Evolutionary conservation across 2,888 invertebrate species (phyloP).

Genomic region (Adineta ricciae): DNA sequence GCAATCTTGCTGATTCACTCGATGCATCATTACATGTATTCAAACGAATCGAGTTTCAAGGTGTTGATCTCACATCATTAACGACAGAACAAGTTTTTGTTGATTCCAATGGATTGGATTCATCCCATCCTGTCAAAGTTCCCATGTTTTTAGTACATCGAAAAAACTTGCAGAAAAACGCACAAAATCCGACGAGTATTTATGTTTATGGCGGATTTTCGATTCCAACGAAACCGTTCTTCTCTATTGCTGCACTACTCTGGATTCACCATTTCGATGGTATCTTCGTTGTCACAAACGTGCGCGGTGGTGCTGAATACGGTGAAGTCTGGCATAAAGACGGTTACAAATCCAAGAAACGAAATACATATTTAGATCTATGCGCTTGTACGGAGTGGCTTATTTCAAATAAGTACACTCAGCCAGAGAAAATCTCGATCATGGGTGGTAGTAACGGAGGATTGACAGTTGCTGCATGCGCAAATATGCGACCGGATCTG

Average conservation of each 20-base stretch:
- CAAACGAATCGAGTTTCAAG: slow-evolving; percentile 72
- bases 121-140: slow-evolving; percentile 59
- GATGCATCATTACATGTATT: slow-evolving; percentile 55
- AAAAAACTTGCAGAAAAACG: slow-evolving; percentile 60
- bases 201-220: slow-evolving; percentile 98
- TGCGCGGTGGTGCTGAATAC: slow-evolving; percentile 67
- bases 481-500: slow-evolving; percentile 85
- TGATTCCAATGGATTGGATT: slow-evolving; percentile 58
- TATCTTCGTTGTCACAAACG: slow-evolving; percentile 78
- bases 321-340: slow-evolving; percentile 89
- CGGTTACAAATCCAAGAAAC: slow-evolving; percentile 79
- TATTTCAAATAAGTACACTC: slow-evolving; percentile 67
- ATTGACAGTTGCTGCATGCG: slow-evolving; percentile 80
- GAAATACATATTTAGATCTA: slow-evolving; percentile 94
- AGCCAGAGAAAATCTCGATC: slow-evolving; percentile 60
- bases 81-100: slow-evolving; percentile 78
- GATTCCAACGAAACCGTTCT: slow-evolving; percentile 75
- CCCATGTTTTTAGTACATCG: slow-evolving; percentile 74
- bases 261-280: slow-evolving; percentile 81
- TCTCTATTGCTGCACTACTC: slow-evolving; percentile 72
- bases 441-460: slow-evolving; percentile 96
- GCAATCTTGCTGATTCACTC: slow-evolving; percentile 64
- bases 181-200: slow-evolving; percentile 69
- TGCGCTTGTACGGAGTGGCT: slow-evolving; percentile 80
- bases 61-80: slow-evolving; percentile 67